Base-by-base conservation (phyloP, 2,797 vertebrate genomes). In the Pipistrellus pipistrellus region DNA sequence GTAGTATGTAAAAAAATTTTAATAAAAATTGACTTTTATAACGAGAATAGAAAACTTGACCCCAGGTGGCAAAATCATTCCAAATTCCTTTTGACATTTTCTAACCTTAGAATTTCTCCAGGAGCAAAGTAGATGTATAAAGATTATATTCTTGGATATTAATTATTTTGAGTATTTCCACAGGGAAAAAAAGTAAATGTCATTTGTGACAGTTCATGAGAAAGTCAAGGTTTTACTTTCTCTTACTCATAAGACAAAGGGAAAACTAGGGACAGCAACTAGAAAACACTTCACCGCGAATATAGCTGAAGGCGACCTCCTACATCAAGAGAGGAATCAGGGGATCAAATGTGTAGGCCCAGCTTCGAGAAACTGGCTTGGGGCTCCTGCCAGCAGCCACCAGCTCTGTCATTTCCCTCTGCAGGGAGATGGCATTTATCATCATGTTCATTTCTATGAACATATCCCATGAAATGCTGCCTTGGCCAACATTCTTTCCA, bases 31-130 rank as follows among this genome's bases (percentile, higher is more conserved):
- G 95, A 96, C 94, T 97, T 97, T 94, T 69, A 72, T 85, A 88
- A 96, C 66, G 10, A 92, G 95, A 96, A 94, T 91, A 93, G 89
- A 92, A 97, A 94, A 97, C 96, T 92, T 97, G 90, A 97, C 96
- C 95, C 88, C 96, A 97, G 96, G 96, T 97, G 93, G 95, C 88
- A 96, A 97, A 96, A 95, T 97, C 91, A 96, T 94, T 97, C 95
- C 96, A 48, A 82, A 97, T 97, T 97, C 92, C 89, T 94, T 95
- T 59, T 97, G 97, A 97, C 95, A 94, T 93, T 97, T 97, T 95
- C 95, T 95, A 97, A 97, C 96, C 96, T 97, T 97, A 72, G 71
- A 92, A 92, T 95, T 96, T 95, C 96, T 96, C 95, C 41, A 96
- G 95, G 57, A 97, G 96, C 94, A 90, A 95, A 72, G 88, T 30